Evolutionary conservation across 2,888 invertebrate genomes (phyloP).

Genomic region (Vanessa cardui): DNA sequence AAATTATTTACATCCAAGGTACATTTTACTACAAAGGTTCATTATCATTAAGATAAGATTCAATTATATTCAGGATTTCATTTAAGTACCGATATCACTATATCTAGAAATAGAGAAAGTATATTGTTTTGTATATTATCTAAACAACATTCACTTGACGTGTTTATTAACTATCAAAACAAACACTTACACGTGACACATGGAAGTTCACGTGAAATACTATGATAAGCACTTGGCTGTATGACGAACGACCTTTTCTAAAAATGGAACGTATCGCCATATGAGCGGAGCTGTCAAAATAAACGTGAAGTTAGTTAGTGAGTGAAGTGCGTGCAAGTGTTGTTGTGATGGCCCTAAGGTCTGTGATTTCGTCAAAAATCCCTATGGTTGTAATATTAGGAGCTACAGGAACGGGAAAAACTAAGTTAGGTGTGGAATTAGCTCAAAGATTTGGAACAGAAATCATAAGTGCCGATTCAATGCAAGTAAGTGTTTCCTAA

Average conservation of each 20-base stretch:
- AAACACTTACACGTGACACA: constrained; percentile 32
- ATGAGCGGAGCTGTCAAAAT: constrained; percentile 52
- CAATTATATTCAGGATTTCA: neutral
- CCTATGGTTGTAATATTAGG: constrained; percentile 96
- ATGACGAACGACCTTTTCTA: constrained; percentile 37
- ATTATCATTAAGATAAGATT: neutral
- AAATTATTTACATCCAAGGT: neutral
- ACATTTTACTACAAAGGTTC: neutral
- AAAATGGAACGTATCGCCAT: constrained; percentile 41
- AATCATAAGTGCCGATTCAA: constrained; percentile 98
- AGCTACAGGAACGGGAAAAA: constrained; percentile 98
- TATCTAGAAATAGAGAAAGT: neutral
- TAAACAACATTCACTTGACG: constrained; percentile 14
- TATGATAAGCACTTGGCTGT: constrained; percentile 27
- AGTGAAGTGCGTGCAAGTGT: constrained; percentile 60
- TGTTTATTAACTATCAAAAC: constrained; percentile 31
- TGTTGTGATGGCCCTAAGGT: constrained; percentile 67
- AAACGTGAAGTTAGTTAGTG: constrained; percentile 63
- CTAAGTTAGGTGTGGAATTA: constrained; percentile 95
- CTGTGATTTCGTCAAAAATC: constrained; percentile 66
- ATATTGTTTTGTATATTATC: constrained; percentile 5
- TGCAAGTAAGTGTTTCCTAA: constrained; percentile 90
- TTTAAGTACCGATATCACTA: neutral
- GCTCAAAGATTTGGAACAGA: constrained; percentile 93
- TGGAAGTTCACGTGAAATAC: constrained; percentile 29